Percentiles rank a stretch among this genome's conserved stretches.
phyloP scores from a whole-genome alignment of 2,797 vertebrate species.

The Amazona finschi region DNA sequence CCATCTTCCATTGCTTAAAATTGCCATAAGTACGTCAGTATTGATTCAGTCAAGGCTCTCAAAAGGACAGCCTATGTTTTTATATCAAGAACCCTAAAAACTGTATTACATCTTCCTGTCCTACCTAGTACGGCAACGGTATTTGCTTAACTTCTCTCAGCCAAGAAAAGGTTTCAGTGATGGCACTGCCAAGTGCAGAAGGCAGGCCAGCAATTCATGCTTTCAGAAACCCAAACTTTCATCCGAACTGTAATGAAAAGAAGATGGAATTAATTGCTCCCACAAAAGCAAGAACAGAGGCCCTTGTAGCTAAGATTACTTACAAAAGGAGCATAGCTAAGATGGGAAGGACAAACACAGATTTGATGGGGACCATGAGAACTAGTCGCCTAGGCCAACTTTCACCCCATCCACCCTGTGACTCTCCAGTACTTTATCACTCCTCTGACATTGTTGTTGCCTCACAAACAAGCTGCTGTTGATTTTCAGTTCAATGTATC shows the following conservation, averaged over 20 bases:
- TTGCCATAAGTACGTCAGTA: not conserved
- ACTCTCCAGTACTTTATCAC: not conserved
- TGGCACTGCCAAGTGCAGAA: not conserved
- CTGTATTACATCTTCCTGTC: not conserved
- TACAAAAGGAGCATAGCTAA: not conserved
- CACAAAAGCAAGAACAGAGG: not conserved
- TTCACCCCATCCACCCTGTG: not conserved
- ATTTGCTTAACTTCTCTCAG: not conserved
- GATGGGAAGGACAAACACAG: not conserved
- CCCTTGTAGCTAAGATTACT: not conserved
- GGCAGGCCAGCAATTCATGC: not conserved
- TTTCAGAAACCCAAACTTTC: not conserved
- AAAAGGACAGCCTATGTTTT: not conserved
- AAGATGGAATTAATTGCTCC: not conserved
- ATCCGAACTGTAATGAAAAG: not conserved
- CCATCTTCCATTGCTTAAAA: not conserved
- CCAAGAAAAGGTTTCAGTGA: not conserved
- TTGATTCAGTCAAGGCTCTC: not conserved
- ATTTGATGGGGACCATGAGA: not conserved
- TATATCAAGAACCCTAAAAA: not conserved
- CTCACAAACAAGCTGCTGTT: not conserved
- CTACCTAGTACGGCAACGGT: not conserved
- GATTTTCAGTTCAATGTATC: constrained; percentile 29
- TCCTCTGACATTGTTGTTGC: not conserved
- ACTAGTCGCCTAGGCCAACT: not conserved